Evolutionary conservation across 2,113 vertebrate genomes (phyloP).

Genomic region (Martes martes): DNA sequence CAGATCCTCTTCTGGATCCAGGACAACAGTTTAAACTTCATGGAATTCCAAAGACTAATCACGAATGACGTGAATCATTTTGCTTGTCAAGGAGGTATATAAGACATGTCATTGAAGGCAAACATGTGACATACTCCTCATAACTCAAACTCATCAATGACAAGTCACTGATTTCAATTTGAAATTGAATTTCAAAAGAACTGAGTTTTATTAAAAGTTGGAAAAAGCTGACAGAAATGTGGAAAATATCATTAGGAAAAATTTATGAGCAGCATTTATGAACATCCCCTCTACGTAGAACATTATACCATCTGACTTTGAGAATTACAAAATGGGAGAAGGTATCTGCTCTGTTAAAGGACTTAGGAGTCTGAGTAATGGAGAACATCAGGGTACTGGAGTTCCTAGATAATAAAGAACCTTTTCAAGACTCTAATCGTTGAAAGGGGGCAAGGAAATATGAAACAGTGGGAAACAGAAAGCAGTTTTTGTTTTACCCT

Average conservation of each 20-base stretch:
- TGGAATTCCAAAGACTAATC: not conserved
- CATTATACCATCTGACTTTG: too few relatives aligned
- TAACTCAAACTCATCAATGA: not conserved
- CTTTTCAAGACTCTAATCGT: not conserved
- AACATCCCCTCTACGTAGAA: not conserved
- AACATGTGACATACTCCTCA: not conserved
- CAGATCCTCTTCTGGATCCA: not conserved
- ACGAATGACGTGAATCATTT: not conserved
- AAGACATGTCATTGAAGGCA: not conserved
- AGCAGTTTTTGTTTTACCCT: not conserved
- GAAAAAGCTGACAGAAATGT: not conserved
- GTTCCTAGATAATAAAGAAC: not conserved
- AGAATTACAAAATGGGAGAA: not conserved
- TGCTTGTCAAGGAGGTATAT: not conserved
- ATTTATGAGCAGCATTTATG: not conserved
- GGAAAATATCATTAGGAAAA: not conserved
- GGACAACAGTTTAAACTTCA: not conserved
- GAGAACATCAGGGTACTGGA: not conserved
- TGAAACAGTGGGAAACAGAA: not conserved
- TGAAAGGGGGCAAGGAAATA: not conserved
- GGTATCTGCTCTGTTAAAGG: not conserved
- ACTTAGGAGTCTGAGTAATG: not conserved
- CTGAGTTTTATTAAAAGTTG: not conserved
- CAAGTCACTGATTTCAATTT: not conserved
- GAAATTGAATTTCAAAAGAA: not conserved